phyloP scores from a whole-genome alignment of 2,888 invertebrate species.

The Dasysyrphus tricinctus region DNA sequence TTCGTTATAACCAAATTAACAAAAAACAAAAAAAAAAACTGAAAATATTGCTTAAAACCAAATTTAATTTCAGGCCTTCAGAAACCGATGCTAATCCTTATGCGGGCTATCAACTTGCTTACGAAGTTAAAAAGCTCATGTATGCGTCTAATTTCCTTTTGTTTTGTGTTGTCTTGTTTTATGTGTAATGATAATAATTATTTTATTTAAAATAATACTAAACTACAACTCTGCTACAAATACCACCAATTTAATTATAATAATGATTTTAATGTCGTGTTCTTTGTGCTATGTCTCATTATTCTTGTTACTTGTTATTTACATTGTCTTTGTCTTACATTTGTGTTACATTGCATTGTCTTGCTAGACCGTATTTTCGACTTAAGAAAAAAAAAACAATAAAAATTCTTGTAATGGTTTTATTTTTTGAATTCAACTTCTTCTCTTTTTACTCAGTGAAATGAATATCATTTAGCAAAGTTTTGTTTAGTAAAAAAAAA shows the following conservation, averaged over 20 bases:
- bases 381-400: conserved; percentile 32
- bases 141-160: conserved; percentile 87
- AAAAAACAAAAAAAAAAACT: conserved; percentile 59
- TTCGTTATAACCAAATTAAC: conserved; percentile 46
- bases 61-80: conserved; percentile 91
- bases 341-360: conserved; percentile 75
- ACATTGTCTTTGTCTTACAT: conserved; percentile 68
- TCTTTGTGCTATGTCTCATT: conserved; percentile 75
- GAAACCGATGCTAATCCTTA: conserved; percentile 96
- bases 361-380: conserved; percentile 72
- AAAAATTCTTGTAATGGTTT: conserved; percentile 49
- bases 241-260: conserved; percentile 60
- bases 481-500: background rate
- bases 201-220: conserved; percentile 45
- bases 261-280: conserved; percentile 72
- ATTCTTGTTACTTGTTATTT: conserved; percentile 75
- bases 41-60: conserved; percentile 85
- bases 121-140: conserved; percentile 99
- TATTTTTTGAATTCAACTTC: conserved; percentile 55
- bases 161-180: conserved; percentile 75
- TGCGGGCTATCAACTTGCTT: conserved; percentile 99
- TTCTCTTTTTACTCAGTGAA: conserved; percentile 60
- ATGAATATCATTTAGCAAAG: conserved; percentile 68
- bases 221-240: conserved; percentile 57
- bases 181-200: conserved; percentile 67